Base-by-base conservation (phyloP, 1,140 invertebrate genomes). In the Drosophila biarmipes region DNA sequence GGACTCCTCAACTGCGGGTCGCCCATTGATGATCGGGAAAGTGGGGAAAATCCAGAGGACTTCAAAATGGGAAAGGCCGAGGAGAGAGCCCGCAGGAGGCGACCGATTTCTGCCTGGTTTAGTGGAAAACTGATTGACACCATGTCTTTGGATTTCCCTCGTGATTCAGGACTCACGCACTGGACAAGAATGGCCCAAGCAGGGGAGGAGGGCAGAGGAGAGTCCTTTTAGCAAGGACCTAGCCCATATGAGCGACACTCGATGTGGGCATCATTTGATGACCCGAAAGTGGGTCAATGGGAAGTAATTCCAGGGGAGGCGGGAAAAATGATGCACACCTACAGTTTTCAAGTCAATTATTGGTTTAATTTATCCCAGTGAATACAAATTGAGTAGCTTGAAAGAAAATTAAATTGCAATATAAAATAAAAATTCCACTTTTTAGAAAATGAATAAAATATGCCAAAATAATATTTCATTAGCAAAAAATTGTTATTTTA, bases 101-200 rank as follows among this genome's bases (percentile, higher is more conserved):
- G 31, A 40, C 49, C 51, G 40, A 34, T 54, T 43, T 63, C 54
- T 63, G 59, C 69, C 42, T 55, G 62, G 38, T 75, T 76, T 61
- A 46, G 59, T 78, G 68, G 40, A 76, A 81, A 68, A 72, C 73
- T 82, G 80, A 85, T 82, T 82, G 80, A 85, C 80, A 63, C 54
- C 80, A 66, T 71, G 76, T 82, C 80, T 72, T 82, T 82, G 79
- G 80, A 82, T 82, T 82, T 85, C 80, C 80, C 80, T 80, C 58
- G 76, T 85, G 80, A 71, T 55, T 52, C 71, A 34, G 56, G 62
- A 68, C 21, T 37, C 63, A 52, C 53, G 73, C 61, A 76, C 51
- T 58, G 37, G 46, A 67, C 48, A 29, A 57, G 40, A 29, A 64
- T 14, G 49, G n/a, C 6, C 11, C 21, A 4, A 29, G n/a, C 10